Percentiles rank a stretch among this genome's conserved stretches.
phyloP scores from a whole-genome alignment of 2,797 vertebrate species.

The Margarornis squamiger region DNA sequence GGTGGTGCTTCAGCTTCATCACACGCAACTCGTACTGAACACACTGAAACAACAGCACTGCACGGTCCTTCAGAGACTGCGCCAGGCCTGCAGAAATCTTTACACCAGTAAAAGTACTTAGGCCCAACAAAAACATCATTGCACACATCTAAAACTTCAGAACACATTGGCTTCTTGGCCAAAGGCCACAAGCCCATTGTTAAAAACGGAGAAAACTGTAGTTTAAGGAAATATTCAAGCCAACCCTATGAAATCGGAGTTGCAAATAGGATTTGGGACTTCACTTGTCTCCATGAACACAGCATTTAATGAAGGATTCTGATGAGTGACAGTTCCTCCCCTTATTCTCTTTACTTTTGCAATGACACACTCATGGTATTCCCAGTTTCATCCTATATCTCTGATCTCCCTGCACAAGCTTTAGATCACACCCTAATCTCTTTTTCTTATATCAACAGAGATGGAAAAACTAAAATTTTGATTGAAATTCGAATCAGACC shows the following conservation, averaged over 20 bases:
- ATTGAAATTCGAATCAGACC: not conserved
- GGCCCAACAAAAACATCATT: not conserved
- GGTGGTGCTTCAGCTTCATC: not conserved
- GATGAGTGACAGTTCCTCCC: not conserved
- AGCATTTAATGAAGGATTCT: not conserved
- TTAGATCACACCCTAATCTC: not conserved
- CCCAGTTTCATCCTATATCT: not conserved
- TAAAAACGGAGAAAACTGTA: not conserved
- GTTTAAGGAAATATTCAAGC: not conserved
- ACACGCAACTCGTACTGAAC: not conserved
- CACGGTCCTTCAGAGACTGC: not conserved
- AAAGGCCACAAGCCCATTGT: not conserved
- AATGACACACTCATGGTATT: not conserved
- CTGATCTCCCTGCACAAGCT: not conserved
- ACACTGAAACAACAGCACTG: not conserved
- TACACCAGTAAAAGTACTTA: not conserved
- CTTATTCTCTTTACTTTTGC: not conserved
- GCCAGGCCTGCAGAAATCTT: not conserved
- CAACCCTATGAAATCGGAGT: not conserved
- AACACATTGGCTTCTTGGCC: not conserved
- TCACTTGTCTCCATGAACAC: not conserved
- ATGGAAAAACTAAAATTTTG: not conserved
- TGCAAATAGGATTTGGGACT: not conserved
- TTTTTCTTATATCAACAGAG: not conserved
- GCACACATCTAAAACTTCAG: not conserved